Conservation (phyloP, 1,140 invertebrate species). For the Nymphalis io region DNA sequence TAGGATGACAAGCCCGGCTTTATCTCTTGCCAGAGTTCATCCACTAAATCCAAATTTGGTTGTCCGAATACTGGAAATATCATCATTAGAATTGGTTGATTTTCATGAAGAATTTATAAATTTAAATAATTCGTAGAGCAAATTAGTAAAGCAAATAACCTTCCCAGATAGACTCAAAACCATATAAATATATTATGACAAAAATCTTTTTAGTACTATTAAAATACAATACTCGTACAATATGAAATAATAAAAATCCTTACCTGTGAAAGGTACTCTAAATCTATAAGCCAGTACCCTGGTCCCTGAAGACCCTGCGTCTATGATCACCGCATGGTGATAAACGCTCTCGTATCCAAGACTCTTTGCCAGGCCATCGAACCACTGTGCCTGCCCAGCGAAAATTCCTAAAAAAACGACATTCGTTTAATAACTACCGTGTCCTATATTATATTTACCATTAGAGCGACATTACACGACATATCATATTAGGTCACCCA, state of each 20-base stretch:
- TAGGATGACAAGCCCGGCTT: slow-evolving; percentile 95
- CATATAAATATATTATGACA: no score
- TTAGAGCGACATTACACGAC: no score
- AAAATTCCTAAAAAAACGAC: slow-evolving; percentile 57
- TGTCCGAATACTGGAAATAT: slow-evolving; percentile 66
- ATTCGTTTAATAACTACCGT: not conserved
- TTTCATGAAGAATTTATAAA: no score
- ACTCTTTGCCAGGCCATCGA: slow-evolving; percentile 84
- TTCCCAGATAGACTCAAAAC: no score
- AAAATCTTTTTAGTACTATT: no score
- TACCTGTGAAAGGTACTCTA: slow-evolving; percentile 86
- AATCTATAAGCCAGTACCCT: slow-evolving; percentile 95
- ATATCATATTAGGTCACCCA: no score
- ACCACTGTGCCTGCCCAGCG: slow-evolving; percentile 70
- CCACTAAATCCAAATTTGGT: slow-evolving; percentile 68
- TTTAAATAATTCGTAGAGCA: no score
- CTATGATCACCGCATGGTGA: slow-evolving; percentile 95
- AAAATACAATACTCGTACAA: not conserved
- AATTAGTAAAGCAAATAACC: no score
- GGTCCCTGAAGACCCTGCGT: slow-evolving; percentile 97
- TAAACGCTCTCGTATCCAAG: slow-evolving; percentile 85
- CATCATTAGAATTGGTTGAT: slow-evolving; percentile 4
- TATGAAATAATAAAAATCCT: slow-evolving; percentile 33
- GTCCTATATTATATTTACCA: not conserved
- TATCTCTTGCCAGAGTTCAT: slow-evolving; percentile 91